Conservation (phyloP, 2,113 vertebrate species). For the Phasianus colchicus region DNA sequence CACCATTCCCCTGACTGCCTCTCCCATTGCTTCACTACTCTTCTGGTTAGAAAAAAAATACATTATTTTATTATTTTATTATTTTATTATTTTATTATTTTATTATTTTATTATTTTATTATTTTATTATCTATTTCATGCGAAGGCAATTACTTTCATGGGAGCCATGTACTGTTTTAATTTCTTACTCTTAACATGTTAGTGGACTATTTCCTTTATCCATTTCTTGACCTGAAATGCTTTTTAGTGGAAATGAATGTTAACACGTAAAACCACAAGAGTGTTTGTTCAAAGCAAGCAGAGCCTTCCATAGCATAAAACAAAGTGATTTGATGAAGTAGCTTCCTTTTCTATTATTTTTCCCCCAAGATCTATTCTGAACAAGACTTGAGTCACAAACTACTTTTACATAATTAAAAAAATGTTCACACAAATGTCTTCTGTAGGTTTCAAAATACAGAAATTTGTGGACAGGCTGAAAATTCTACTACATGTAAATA, state of each 20-base stretch:
- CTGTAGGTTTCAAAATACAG: background rate
- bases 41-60: background rate
- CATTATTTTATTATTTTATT: background rate
- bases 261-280: background rate
- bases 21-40: background rate
- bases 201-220: background rate
- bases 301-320: background rate
- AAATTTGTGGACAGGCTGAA: background rate
- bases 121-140: background rate
- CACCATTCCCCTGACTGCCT: background rate
- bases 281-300: background rate
- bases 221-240: background rate
- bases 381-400: background rate
- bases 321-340: background rate
- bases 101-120: too few species aligned
- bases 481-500: background rate
- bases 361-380: background rate
- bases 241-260: background rate
- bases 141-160: background rate
- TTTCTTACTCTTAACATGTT: background rate
- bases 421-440: background rate
- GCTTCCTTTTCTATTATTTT: background rate
- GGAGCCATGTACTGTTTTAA: background rate
- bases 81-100: too few species aligned
- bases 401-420: background rate